Conservation (phyloP, 2,797 vertebrate species). For the Triplophysa yarkandensis region DNA sequence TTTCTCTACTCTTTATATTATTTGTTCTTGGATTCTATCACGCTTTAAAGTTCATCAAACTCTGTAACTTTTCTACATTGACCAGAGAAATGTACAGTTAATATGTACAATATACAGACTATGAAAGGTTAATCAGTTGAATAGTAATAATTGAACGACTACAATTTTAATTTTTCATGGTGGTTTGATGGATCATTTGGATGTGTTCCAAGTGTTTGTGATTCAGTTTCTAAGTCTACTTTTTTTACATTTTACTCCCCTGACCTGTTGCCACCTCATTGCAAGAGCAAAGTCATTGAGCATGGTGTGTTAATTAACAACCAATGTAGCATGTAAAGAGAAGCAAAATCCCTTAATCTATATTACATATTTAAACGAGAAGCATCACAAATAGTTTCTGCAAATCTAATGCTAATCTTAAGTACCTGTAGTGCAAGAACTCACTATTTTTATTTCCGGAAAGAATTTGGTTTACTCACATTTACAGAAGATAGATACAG, state of each 20-base stretch:
- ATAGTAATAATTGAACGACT: not conserved
- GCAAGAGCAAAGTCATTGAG: not conserved
- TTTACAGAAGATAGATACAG: too few species aligned
- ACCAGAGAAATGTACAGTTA: not conserved
- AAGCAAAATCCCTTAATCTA: not conserved
- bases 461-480: too few species aligned
- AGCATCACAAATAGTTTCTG: too few species aligned
- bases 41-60: not conserved
- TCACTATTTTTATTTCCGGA: too few species aligned
- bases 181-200: not conserved
- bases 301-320: not conserved
- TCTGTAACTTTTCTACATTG: not conserved
- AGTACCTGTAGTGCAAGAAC: too few species aligned
- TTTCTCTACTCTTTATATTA: slow-evolving; percentile 34
- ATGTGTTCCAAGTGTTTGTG: not conserved
- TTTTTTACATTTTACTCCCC: not conserved
- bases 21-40: slow-evolving; percentile 3
- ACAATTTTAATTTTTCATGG: not conserved
- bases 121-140: not conserved
- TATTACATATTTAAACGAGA: not conserved
- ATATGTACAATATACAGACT: not conserved
- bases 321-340: too few species aligned
- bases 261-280: not conserved
- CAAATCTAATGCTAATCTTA: too few species aligned
- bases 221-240: not conserved